Evolutionary conservation across 2,797 vertebrate genomes (phyloP).

Genomic region (Ceyx erithaca): DNA sequence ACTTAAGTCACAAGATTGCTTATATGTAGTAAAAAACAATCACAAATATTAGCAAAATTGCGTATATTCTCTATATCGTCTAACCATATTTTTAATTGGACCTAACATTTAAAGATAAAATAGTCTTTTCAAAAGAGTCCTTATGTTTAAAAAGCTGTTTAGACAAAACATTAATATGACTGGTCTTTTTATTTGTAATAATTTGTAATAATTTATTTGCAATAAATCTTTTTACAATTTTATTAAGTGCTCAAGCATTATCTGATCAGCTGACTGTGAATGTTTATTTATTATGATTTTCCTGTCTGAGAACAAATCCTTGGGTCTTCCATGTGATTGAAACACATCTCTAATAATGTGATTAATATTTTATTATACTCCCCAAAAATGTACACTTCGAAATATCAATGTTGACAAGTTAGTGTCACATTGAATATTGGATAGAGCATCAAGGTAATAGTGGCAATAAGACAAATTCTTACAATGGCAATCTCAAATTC

Average conservation of each 20-base stretch:
- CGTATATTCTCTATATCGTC: neutral
- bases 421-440: neutral
- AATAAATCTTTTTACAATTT: neutral
- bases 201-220: neutral
- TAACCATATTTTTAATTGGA: neutral
- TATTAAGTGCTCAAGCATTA: neutral
- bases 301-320: neutral
- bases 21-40: neutral
- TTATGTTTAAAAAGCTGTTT: neutral
- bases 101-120: neutral
- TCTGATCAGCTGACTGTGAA: neutral
- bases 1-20: neutral
- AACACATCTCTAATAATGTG: neutral
- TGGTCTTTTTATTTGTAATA: no score
- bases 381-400: neutral
- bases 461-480: conserved; percentile 51
- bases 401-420: conserved; percentile 16
- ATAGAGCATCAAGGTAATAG: conserved; percentile 23
- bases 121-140: neutral
- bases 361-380: neutral
- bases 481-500: neutral
- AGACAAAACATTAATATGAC: neutral
- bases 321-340: neutral
- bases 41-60: neutral
- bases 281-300: neutral